phyloP scores from a whole-genome alignment of 2,888 invertebrate species.

The Sisyra terminalis region DNA sequence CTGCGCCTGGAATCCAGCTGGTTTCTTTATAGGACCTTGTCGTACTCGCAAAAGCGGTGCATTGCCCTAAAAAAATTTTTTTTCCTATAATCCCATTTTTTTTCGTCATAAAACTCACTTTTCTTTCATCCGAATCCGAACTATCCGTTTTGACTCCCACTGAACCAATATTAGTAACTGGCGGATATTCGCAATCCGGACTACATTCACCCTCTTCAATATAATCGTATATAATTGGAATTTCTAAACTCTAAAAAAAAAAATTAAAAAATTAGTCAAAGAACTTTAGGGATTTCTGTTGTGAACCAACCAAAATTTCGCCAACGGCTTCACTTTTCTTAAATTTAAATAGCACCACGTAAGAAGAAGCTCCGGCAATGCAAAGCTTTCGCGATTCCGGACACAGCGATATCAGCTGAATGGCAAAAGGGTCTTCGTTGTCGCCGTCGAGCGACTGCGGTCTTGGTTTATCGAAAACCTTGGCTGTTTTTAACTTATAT shows the following conservation, averaged over 20 bases:
- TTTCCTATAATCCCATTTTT: conserved; percentile 1
- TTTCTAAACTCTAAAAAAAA: conserved; percentile 55
- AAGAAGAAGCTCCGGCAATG: conserved; percentile 81
- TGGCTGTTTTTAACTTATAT: conserved; percentile 95
- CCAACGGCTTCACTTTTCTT: conserved; percentile 75
- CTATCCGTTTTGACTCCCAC: conserved; percentile 23
- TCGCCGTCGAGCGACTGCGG: conserved; percentile 40
- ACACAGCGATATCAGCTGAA: conserved; percentile 81
- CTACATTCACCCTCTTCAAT: conserved; percentile 66
- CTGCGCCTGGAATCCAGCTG: conserved; percentile 94
- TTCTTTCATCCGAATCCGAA: conserved; percentile 31
- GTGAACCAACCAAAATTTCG: conserved; percentile 52
- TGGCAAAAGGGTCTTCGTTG: conserved; percentile 78
- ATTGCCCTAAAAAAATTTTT: conserved; percentile 7
- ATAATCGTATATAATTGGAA: conserved; percentile 71
- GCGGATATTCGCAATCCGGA: conserved; percentile 58
- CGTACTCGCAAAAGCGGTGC: conserved; percentile 45
- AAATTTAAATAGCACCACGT: conserved; percentile 92
- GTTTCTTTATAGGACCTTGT: conserved; percentile 64
- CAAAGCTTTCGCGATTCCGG: conserved; percentile 82
- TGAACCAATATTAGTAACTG: conserved; percentile 23
- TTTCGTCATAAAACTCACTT: conserved; percentile 28
- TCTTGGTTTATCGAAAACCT: conserved; percentile 66
- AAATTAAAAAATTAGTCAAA: no score
- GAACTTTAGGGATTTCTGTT: no score